phyloP scores from a whole-genome alignment of 2,888 invertebrate genomes.

The Heliconius charithonia region DNA sequence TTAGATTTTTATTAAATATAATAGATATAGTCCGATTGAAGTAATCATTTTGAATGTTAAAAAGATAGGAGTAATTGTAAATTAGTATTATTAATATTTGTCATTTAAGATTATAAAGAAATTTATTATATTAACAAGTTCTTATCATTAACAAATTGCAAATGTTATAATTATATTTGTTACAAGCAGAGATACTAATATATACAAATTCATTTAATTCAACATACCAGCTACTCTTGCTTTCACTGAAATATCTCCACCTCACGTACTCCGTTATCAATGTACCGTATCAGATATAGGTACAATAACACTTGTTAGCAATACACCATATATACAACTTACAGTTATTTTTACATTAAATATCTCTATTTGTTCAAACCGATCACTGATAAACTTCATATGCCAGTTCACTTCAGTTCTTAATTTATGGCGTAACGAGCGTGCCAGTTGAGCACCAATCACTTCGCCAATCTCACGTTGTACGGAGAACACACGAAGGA shows the following conservation, averaged over 20 bases:
- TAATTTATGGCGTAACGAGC: too few relatives aligned
- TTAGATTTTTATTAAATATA: not conserved
- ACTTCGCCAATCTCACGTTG: too few relatives aligned
- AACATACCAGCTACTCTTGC: constrained; percentile 49
- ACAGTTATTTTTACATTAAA: not conserved
- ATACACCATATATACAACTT: not conserved
- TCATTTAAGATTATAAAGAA: not conserved
- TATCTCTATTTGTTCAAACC: not conserved
- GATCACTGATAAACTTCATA: constrained; percentile 2
- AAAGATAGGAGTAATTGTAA: not conserved
- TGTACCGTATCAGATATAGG: constrained; percentile 46
- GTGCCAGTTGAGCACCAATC: too few relatives aligned
- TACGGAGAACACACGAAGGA: too few relatives aligned
- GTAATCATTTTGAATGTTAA: too few relatives aligned
- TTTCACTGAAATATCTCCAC: constrained; percentile 54
- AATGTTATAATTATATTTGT: not conserved
- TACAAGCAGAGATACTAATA: not conserved
- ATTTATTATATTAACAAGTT: not conserved
- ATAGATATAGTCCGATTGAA: not conserved
- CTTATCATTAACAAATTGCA: not conserved
- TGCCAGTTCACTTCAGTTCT: too few relatives aligned
- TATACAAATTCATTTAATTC: constrained; percentile 15
- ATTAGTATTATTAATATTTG: not conserved
- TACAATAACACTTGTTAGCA: not conserved
- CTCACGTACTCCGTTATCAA: constrained; percentile 54